Base-by-base conservation (phyloP, 1,140 invertebrate species). In the Nymphalis io region DNA sequence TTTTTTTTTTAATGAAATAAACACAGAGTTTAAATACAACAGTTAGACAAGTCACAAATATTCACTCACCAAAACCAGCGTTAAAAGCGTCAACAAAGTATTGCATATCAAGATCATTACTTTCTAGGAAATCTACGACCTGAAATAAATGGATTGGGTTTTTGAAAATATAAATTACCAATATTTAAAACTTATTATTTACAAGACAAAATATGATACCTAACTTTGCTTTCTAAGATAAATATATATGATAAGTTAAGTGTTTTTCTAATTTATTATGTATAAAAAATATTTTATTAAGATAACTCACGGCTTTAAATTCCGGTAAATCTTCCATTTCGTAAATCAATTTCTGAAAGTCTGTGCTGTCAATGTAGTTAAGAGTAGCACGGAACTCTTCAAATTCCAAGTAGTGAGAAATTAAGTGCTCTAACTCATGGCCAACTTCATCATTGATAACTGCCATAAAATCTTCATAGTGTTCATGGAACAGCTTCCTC, bases 251-350 rank as follows among this genome's bases (percentile, higher is more conserved):
- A n/a, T n/a, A n/a, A n/a, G n/a, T n/a, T n/a, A n/a, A n/a, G n/a
- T n/a, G n/a, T n/a, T n/a, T n/a, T 33, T 33, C 4, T 33, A 4
- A 33, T 1, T 33, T 8, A 8, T 33, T 33, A 33, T 8, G 6
- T 27, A 3, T 1, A 8, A 33, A 33, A 33, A 33, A 8, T 33
- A 0, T 12, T 27, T n/a, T 16, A 11, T 48, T 59, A 42, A 61
- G 20, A 39, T 23, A 1, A 85, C 85, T 85, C 71, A 90, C 88
- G 64, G 85, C 86, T 61, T 80, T 71, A 53, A 90, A 90, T 74
- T 90, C 87, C 6, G 85, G 86, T 42, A 90, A 64, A 1, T 77
- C 77, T 78, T 89, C 85, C 82, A 90, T 85, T 69, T 89, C 87
- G 27, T 81, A 78, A 10, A 88, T 62, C 10, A 90, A 64, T 2